A percentile compares a stretch with the other conserved stretches of the same genome.
phyloP scores from a whole-genome alignment of 2,888 invertebrate species.

The Dryadula phaetusa region DNA sequence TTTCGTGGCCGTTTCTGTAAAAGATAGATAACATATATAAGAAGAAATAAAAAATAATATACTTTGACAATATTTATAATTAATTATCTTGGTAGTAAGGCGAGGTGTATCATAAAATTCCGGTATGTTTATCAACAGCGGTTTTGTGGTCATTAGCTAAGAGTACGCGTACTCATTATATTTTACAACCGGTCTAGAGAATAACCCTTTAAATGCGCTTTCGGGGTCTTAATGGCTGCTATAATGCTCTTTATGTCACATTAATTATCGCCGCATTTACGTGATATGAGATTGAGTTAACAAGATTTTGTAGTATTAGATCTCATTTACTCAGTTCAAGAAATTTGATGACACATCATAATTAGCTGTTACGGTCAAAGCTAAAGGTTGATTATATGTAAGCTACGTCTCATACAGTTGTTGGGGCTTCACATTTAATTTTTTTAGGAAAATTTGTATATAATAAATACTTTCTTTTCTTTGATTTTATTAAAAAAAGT shows the following conservation, averaged over 20 bases:
- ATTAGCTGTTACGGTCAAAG: neutral
- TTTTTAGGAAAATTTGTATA: too few relatives aligned
- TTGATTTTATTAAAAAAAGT: too few relatives aligned
- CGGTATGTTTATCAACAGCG: conserved; percentile 42
- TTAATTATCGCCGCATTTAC: conserved; percentile 51
- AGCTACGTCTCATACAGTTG: too few relatives aligned
- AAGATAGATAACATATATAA: neutral
- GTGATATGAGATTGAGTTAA: conserved; percentile 46
- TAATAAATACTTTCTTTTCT: neutral
- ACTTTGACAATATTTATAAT: neutral
- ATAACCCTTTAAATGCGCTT: conserved; percentile 63
- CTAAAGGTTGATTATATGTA: neutral
- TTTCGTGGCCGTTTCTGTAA: neutral
- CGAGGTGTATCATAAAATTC: conserved; percentile 23
- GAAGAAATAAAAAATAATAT: too few relatives aligned
- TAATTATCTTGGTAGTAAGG: neutral
- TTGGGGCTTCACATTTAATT: too few relatives aligned
- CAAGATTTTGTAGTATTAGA: conserved; percentile 40
- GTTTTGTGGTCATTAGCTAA: conserved; percentile 46
- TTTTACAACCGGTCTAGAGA: conserved; percentile 61
- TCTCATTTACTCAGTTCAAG: conserved; percentile 14
- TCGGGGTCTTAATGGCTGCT: conserved; percentile 57
- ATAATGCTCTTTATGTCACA: conserved; percentile 60
- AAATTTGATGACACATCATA: neutral
- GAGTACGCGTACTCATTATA: conserved; percentile 58